Percentiles rank a stretch among this genome's conserved stretches.
Conservation (phyloP, 2,797 vertebrate species). For the Bradypus variegatus region DNA sequence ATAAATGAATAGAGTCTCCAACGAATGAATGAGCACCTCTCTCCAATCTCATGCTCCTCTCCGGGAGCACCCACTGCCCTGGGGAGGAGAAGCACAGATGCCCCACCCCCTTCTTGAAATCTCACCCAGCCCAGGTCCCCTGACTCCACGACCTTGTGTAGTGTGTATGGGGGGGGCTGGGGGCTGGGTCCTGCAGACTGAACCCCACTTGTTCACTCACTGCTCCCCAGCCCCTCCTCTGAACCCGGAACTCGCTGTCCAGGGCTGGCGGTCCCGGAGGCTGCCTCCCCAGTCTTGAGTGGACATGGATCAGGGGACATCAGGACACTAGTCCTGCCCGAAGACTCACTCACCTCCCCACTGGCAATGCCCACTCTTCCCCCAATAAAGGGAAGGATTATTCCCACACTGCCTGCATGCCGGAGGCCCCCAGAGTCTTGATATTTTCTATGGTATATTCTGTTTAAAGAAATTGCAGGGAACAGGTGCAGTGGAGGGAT, state of each 20-base stretch:
- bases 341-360: not conserved
- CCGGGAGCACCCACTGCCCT: not conserved
- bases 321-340: not conserved
- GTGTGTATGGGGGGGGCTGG: too few relatives aligned
- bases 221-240: not conserved
- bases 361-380: not conserved
- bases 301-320: not conserved
- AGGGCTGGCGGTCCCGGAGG: not conserved
- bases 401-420: not conserved
- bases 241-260: not conserved
- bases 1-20: not conserved
- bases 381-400: not conserved
- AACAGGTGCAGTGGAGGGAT: not conserved
- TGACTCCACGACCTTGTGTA: not conserved
- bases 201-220: not conserved
- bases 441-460: not conserved
- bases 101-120: not conserved
- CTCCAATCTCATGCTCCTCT: too few relatives aligned
- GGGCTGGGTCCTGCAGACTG: not conserved
- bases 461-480: not conserved
- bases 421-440: not conserved
- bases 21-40: not conserved
- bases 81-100: not conserved
- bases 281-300: not conserved
- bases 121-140: not conserved